A percentile compares a stretch with the other conserved stretches of the same genome.
Evolutionary conservation across 2,113 vertebrate species (phyloP).

Genomic region (Neolamprologus hecqui): DNA sequence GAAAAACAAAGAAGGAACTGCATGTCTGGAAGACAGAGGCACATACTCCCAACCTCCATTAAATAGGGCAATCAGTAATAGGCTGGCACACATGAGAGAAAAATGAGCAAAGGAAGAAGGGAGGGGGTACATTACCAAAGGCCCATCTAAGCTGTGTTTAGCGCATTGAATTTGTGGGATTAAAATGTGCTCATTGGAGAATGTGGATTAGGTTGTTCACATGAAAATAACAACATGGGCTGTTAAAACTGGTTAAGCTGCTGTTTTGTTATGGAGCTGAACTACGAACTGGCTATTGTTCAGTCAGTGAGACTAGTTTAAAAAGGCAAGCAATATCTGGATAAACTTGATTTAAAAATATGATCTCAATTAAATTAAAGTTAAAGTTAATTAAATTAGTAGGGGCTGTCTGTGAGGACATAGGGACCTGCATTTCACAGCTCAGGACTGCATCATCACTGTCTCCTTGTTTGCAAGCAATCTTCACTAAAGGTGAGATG

Average conservation of each 20-base stretch:
- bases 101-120: background rate
- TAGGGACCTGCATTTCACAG: background rate
- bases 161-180: background rate
- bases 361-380: background rate
- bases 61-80: background rate
- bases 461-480: background rate
- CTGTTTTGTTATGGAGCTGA: background rate
- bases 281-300: background rate
- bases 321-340: background rate
- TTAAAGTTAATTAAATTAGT: background rate
- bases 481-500: background rate
- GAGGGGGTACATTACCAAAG: background rate
- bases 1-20: background rate
- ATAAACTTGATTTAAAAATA: background rate
- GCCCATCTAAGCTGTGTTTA: background rate
- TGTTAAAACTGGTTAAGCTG: background rate
- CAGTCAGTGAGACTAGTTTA: background rate
- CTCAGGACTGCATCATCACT: background rate
- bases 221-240: background rate
- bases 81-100: background rate
- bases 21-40: background rate
- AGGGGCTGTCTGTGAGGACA: background rate
- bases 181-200: background rate
- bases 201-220: background rate
- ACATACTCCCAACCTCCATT: background rate